Conservation (phyloP, 1,140 invertebrate genomes). For the Drosophila baimaii region DNA sequence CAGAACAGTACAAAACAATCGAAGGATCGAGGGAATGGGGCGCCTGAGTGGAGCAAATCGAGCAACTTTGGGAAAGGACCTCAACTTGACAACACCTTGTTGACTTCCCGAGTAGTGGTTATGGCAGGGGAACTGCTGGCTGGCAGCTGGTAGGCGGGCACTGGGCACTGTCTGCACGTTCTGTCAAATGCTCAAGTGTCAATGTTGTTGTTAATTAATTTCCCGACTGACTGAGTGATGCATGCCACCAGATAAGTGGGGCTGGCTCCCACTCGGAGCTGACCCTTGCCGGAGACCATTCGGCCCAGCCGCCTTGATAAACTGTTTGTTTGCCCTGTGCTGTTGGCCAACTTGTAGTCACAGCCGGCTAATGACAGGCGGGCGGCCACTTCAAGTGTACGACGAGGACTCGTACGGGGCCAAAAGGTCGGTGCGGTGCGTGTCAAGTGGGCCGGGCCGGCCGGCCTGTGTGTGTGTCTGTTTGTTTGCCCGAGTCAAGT, state of each 20-base stretch:
- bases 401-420: constrained; percentile 17
- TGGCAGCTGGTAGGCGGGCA: neutral
- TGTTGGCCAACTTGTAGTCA: constrained; percentile 45
- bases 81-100: constrained; percentile 71
- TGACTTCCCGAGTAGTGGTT: constrained; percentile 61
- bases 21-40: constrained; percentile 17
- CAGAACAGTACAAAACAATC: constrained; percentile 59
- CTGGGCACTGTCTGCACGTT: constrained; percentile 55
- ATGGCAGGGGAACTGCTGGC: constrained; percentile 15
- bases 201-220: constrained; percentile 83
- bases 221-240: constrained; percentile 75
- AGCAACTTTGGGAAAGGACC: constrained; percentile 49
- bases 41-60: constrained; percentile 34
- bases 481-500: constrained; percentile 35
- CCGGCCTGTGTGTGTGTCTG: constrained; percentile 13
- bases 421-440: constrained; percentile 34
- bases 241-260: constrained; percentile 74
- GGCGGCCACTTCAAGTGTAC: constrained; percentile 52
- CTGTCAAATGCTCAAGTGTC: constrained; percentile 79
- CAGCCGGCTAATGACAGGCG: constrained; percentile 72
- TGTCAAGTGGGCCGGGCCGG: constrained; percentile 40
- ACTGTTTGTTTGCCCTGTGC: constrained; percentile 49
- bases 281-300: constrained; percentile 39
- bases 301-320: constrained; percentile 37
- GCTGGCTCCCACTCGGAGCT: constrained; percentile 21